phyloP scores from a whole-genome alignment of 2,113 vertebrate species.

The Psettodes erumei region DNA sequence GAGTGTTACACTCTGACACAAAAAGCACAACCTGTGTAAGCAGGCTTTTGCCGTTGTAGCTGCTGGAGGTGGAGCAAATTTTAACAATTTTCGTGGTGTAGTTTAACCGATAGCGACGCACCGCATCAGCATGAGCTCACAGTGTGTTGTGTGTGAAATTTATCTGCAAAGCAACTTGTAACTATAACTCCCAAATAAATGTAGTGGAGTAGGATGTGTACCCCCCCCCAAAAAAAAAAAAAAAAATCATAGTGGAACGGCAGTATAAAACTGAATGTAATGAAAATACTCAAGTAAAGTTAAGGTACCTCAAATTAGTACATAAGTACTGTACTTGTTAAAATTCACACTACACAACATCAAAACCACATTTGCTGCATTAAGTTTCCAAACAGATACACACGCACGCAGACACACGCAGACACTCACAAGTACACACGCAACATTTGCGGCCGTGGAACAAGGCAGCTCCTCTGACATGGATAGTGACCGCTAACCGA shows the following conservation, averaged over 20 bases:
- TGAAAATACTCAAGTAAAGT: neutral
- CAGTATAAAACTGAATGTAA: neutral
- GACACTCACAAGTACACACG: neutral
- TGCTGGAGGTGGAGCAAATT: neutral
- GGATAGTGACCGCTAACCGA: constrained; percentile 64
- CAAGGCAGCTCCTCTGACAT: constrained; percentile 57
- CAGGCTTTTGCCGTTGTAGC: neutral
- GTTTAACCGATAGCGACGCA: too few species aligned
- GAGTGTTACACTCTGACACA: neutral
- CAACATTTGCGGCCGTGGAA: constrained; percentile 40
- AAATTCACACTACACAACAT: too few species aligned
- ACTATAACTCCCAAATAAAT: neutral
- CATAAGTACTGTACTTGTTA: neutral
- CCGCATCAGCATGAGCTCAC: too few species aligned
- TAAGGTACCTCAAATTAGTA: neutral
- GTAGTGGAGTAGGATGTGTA: neutral
- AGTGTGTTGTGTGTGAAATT: neutral
- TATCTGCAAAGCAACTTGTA: neutral
- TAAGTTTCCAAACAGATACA: constrained; percentile 21
- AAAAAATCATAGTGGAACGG: too few species aligned
- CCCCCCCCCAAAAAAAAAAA: neutral
- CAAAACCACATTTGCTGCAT: neutral
- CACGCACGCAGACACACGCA: neutral
- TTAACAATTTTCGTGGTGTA: too few species aligned
- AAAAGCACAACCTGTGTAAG: neutral